Percentiles rank a stretch among this genome's conserved stretches.
phyloP scores from a whole-genome alignment of 2,113 vertebrate genomes.

The Megalops atlanticus region DNA sequence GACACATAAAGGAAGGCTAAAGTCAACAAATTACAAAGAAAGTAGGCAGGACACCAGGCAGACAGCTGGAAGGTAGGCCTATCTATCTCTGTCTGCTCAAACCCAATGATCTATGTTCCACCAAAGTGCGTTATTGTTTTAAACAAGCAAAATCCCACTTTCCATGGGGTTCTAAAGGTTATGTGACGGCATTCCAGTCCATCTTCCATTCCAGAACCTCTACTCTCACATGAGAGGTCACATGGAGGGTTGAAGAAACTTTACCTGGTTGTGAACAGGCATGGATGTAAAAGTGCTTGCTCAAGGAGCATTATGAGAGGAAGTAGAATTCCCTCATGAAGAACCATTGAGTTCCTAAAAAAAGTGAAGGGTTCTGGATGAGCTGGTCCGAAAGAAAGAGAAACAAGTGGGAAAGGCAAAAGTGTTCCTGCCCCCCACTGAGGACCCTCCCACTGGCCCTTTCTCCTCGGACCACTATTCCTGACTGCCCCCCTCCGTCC shows the following conservation, averaged over 20 bases:
- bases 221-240: neutral
- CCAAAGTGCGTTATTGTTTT: too few relatives aligned
- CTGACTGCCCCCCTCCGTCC: slow-evolving; percentile 58
- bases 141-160: too few relatives aligned
- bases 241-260: neutral
- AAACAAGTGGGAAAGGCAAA: slow-evolving; percentile 68
- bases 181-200: neutral
- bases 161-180: neutral
- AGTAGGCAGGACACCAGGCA: too few relatives aligned
- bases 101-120: too few relatives aligned
- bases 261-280: slow-evolving; percentile 28
- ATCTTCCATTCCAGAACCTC: neutral
- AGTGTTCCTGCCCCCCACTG: slow-evolving; percentile 35
- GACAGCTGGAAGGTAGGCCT: too few relatives aligned
- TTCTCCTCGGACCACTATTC: slow-evolving; percentile 66
- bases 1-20: too few relatives aligned
- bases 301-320: slow-evolving; percentile 42
- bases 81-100: too few relatives aligned
- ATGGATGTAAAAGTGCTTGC: slow-evolving; percentile 37
- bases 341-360: slow-evolving; percentile 39
- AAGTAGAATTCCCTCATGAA: slow-evolving; percentile 41
- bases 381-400: slow-evolving; percentile 66
- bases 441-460: slow-evolving; percentile 51
- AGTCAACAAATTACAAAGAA: too few relatives aligned
- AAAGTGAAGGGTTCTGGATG: slow-evolving; percentile 60